Evolutionary conservation across 2,113 vertebrate genomes (phyloP).

Genomic region (Caretta caretta): DNA sequence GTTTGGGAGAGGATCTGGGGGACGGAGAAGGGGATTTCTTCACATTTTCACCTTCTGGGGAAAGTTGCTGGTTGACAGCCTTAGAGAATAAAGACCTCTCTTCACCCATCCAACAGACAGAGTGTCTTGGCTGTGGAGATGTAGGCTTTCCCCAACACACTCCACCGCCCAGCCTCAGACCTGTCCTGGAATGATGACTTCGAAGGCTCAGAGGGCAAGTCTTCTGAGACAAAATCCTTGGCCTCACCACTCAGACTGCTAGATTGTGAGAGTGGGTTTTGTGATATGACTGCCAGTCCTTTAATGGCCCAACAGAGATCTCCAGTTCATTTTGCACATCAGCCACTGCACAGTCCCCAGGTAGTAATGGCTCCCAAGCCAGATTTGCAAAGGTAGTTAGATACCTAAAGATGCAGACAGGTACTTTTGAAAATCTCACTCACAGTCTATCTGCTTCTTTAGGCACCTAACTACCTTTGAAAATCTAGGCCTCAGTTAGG

Average conservation of each 20-base stretch:
- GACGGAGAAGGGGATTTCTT: slow-evolving; percentile 19
- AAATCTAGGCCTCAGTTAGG: background rate
- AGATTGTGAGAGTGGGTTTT: background rate
- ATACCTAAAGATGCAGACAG: background rate
- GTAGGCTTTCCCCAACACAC: background rate
- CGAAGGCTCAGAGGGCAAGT: background rate
- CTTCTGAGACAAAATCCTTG: background rate
- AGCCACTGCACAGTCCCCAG: slow-evolving; percentile 34
- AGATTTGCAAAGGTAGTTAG: background rate
- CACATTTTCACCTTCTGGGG: slow-evolving; percentile 40
- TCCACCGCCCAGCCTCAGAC: background rate
- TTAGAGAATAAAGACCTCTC: background rate
- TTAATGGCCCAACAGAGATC: background rate
- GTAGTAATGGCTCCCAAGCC: background rate
- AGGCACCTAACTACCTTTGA: background rate
- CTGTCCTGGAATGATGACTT: background rate
- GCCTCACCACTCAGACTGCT: background rate
- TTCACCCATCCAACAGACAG: slow-evolving; percentile 18
- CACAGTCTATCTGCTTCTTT: background rate
- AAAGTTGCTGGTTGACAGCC: background rate
- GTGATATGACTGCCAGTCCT: background rate
- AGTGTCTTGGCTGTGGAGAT: background rate
- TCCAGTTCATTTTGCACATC: background rate
- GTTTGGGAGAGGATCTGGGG: slow-evolving; percentile 54
- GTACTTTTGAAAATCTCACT: background rate